Percentiles rank a stretch among this genome's conserved stretches.
These are phyloP conservation scores for Drosophila carrolli DNA, from an alignment of 1,140 invertebrate species.

Conservation along the genomic window DNA sequence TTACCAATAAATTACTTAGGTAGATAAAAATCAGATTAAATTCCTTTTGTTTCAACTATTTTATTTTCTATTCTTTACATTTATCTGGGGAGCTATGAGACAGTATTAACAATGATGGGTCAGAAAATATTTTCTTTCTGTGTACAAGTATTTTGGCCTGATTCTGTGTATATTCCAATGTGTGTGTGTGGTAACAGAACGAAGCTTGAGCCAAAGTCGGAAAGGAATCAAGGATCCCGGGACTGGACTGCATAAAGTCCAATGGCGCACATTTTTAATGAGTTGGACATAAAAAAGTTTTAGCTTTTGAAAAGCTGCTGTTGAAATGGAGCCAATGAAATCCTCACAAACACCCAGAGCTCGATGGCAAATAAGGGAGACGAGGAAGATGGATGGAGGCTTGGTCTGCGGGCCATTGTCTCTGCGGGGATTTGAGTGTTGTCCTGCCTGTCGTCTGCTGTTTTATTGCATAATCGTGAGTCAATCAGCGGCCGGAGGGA, in stretches of 20 bases:
- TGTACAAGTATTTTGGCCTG: conserved; percentile 15
- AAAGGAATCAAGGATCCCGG: conserved; percentile 21
- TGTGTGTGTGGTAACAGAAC: conserved; percentile 36
- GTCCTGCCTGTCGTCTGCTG: conserved; percentile 64
- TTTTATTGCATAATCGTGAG: conserved; percentile 83
- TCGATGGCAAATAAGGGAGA: background rate
- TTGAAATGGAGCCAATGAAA: conserved; percentile 78
- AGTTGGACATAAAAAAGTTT: conserved; percentile 83
- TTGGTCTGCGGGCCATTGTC: conserved; percentile 48
- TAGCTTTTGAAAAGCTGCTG: conserved; percentile 75
- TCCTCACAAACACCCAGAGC: conserved; percentile 23
- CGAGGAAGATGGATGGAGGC: background rate
- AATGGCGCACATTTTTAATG: conserved; percentile 81
- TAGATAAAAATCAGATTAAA: no score
- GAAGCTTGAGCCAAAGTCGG: conserved; percentile 22
- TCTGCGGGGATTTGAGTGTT: conserved; percentile 54
- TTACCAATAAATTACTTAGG: no score
- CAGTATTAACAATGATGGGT: no score
- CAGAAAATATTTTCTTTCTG: background rate
- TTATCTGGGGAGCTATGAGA: no score
- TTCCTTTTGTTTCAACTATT: no score
- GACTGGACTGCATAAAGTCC: conserved; percentile 60
- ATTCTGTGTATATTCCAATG: conserved; percentile 13
- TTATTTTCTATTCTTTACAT: no score
- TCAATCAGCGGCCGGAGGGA: conserved; percentile 68